Conservation (phyloP, 2,888 invertebrate genomes). For the Eilema depressum region DNA sequence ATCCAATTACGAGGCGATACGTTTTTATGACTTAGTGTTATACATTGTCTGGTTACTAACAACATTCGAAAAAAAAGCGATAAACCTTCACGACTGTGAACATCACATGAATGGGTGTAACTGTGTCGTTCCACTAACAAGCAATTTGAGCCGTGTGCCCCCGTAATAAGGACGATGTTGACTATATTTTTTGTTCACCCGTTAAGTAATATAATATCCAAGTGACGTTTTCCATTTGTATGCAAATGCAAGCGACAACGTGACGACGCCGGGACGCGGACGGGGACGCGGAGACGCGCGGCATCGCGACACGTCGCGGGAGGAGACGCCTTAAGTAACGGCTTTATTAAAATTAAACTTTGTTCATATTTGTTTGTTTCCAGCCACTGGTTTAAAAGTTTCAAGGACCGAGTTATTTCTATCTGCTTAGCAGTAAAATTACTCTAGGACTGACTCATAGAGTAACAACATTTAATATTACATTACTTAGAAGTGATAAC, state of each 20-base stretch:
- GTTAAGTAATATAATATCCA: slow-evolving; percentile 71
- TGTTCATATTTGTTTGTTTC: slow-evolving; percentile 37
- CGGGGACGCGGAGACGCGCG: slow-evolving; percentile 37
- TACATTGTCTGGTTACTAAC: slow-evolving; percentile 46
- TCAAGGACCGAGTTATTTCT: not conserved
- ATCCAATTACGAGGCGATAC: slow-evolving; percentile 16
- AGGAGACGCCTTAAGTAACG: slow-evolving; percentile 59
- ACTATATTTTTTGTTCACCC: slow-evolving; percentile 54
- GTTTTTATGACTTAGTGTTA: slow-evolving; percentile 41
- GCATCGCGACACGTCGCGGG: slow-evolving; percentile 38
- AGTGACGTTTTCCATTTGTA: slow-evolving; percentile 80
- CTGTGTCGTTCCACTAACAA: slow-evolving; percentile 28
- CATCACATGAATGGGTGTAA: slow-evolving; percentile 41
- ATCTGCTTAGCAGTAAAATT: not conserved
- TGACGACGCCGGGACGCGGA: slow-evolving; percentile 44
- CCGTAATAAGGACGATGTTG: slow-evolving; percentile 30
- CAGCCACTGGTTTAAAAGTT: not conserved
- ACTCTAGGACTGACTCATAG: too few relatives aligned
- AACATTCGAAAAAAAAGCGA: slow-evolving; percentile 53
- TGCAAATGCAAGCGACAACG: slow-evolving; percentile 70
- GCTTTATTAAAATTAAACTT: slow-evolving; percentile 49
- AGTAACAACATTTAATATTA: too few relatives aligned
- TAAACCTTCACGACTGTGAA: slow-evolving; percentile 44
- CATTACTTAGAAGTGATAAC: too few relatives aligned
- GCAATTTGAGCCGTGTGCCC: slow-evolving; percentile 45